Conservation (phyloP, 2,888 invertebrate genomes). For the Chaitophorus viminalis region DNA sequence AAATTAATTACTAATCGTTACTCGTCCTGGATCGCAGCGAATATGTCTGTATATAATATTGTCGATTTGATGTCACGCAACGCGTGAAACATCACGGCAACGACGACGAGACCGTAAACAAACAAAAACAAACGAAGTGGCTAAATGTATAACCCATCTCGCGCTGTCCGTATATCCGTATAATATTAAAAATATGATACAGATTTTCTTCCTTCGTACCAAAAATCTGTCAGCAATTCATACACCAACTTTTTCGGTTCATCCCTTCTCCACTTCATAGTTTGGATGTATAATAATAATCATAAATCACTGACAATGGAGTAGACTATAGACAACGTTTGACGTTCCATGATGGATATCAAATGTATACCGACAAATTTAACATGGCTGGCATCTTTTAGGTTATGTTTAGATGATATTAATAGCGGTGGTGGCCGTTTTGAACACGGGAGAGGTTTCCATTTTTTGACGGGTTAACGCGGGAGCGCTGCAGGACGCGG, state of each 20-base stretch:
- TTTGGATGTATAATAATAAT: conserved; percentile 2
- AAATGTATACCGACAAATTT: conserved; percentile 35
- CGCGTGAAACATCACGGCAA: not conserved
- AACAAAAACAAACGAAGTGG: not conserved
- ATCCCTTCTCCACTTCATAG: not conserved
- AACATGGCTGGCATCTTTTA: conserved; percentile 26
- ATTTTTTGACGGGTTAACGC: conserved; percentile 17
- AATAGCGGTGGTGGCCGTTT: conserved; percentile 42
- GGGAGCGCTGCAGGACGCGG: too few species aligned
- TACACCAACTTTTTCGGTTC: not conserved
- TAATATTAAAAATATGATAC: not conserved
- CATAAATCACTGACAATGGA: conserved; percentile 42
- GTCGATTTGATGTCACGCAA: not conserved
- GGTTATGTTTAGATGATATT: conserved; percentile 41
- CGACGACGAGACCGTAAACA: not conserved
- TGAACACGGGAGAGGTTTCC: conserved; percentile 9
- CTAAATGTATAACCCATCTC: not conserved
- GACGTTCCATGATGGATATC: conserved; percentile 43
- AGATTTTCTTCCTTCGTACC: not conserved
- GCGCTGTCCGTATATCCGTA: too few species aligned
- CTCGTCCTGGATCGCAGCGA: not conserved
- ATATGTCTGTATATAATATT: not conserved
- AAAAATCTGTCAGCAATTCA: not conserved
- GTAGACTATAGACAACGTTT: conserved; percentile 24
- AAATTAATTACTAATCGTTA: not conserved